These are phyloP conservation scores for Siniperca obscura DNA, from an alignment of 2,797 vertebrate genomes.

Conservation along the genomic window DNA sequence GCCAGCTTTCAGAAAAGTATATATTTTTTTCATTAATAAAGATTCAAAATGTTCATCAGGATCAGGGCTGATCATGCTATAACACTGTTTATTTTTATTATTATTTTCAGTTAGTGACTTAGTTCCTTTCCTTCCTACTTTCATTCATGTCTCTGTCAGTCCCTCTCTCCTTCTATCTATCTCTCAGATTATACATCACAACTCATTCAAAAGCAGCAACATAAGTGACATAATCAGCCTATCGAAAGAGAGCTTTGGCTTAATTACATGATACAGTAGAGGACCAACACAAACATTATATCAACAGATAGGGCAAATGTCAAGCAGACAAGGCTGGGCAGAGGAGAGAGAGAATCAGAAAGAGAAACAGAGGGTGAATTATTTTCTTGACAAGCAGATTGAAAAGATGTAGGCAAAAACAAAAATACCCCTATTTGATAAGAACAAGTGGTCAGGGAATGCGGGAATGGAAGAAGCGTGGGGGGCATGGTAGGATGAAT, in stretches of 20 bases:
- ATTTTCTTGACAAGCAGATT: slow-evolving; percentile 73
- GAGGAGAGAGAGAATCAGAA: not conserved
- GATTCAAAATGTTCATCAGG: no score
- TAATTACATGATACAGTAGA: slow-evolving; percentile 72
- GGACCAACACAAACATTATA: slow-evolving; percentile 54
- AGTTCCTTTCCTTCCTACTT: not conserved
- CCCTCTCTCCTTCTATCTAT: not conserved
- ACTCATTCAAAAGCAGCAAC: slow-evolving; percentile 57
- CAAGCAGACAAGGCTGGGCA: slow-evolving; percentile 59
- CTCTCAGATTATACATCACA: slow-evolving; percentile 25
- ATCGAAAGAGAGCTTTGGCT: slow-evolving; percentile 57
- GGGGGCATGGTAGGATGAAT: slow-evolving; percentile 8
- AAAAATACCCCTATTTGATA: slow-evolving; percentile 71
- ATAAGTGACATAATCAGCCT: slow-evolving; percentile 56
- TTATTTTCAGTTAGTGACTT: not conserved
- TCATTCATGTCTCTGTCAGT: slow-evolving; percentile 1
- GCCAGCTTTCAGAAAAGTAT: no score
- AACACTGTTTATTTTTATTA: no score
- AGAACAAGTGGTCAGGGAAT: slow-evolving; percentile 59
- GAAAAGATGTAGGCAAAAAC: slow-evolving; percentile 70
- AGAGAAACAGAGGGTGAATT: slow-evolving; percentile 50
- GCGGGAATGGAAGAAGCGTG: slow-evolving; percentile 24
- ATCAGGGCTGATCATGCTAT: no score
- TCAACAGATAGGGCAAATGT: slow-evolving; percentile 63
- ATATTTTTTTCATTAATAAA: no score